Evolutionary conservation across 2,113 vertebrate genomes (phyloP).

Genomic region (Felis catus): F.catus_Fca126_mat1.0 CM031418.1:115719501-115720000

Average conservation of each 20-base stretch:
- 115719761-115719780: background rate
- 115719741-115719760: background rate
- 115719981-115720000: background rate
- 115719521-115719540: background rate
- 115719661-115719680: background rate
- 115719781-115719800: background rate
- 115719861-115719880: background rate
- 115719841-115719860: background rate
- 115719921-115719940: background rate
- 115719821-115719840: slow-evolving; percentile 40
- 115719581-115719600: background rate
- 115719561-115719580: background rate
- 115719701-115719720: background rate
- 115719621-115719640: slow-evolving; percentile 13
- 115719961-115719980: background rate
- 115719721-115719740: background rate
- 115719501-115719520: background rate
- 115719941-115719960: slow-evolving; percentile 11
- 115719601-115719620: background rate
- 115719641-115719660: background rate
- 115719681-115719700: background rate
- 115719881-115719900: background rate
- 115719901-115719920: background rate
- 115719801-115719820: background rate
- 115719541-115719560: background rate